A percentile compares a stretch with the other conserved stretches of the same genome.
Evolutionary conservation across 1,140 invertebrate genomes (phyloP).

Genomic region (Papilio polyxenes): DNA sequence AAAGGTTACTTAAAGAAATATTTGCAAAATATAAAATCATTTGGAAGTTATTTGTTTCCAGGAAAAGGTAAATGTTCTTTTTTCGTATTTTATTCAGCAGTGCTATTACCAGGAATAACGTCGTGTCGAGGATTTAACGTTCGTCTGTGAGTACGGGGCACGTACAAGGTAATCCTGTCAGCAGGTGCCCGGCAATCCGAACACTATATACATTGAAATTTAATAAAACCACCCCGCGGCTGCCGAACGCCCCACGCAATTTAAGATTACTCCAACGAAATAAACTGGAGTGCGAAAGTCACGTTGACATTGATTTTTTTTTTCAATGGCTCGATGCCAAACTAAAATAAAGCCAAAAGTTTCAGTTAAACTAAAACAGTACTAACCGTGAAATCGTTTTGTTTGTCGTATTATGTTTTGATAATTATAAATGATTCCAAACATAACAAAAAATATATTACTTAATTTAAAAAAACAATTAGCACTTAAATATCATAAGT

Average conservation of each 20-base stretch:
- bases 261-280: slow-evolving; percentile 33
- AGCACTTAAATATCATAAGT: too few species aligned
- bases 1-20: too few species aligned
- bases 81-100: not conserved
- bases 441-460: too few species aligned
- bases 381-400: too few species aligned
- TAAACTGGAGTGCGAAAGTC: slow-evolving; percentile 36
- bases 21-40: not conserved
- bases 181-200: slow-evolving; percentile 65
- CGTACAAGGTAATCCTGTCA: slow-evolving; percentile 62
- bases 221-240: slow-evolving; percentile 59
- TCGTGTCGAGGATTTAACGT: slow-evolving; percentile 41
- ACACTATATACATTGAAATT: slow-evolving; percentile 64
- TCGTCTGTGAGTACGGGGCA: slow-evolving; percentile 49
- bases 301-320: slow-evolving; percentile 37
- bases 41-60: not conserved
- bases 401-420: too few species aligned
- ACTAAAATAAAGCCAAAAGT: not conserved
- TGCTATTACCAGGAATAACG: slow-evolving; percentile 23
- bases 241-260: slow-evolving; percentile 35
- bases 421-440: too few species aligned
- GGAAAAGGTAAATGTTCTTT: not conserved
- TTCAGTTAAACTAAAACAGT: not conserved
- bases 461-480: not conserved
- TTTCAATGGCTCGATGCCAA: slow-evolving; percentile 24